Base-by-base conservation (phyloP, 2,797 vertebrate species). In the Chanos chanos region DNA sequence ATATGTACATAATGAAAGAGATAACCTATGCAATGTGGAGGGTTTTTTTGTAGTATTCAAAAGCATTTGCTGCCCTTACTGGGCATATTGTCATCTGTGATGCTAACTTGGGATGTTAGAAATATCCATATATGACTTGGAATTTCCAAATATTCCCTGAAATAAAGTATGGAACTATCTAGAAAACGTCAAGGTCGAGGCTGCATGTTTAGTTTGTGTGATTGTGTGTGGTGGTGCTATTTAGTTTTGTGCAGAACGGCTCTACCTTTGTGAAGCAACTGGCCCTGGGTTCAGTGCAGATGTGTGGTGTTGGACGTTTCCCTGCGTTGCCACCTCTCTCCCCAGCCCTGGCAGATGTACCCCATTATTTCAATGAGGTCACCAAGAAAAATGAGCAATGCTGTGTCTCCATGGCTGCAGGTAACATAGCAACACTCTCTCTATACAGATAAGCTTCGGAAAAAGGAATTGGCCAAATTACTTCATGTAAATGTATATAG, bases 231-330 rank as follows among this genome's bases (percentile, higher is more conserved):
- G 60, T 13, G 64, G 4, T 51, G 24, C 43, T 0, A 34, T 15
- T 41, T 73, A 94, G 92, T 73, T 94, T 94, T 84, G 87, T 94
- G 61, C 91, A 90, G 78, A 86, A 89, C n/a, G 92, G 93, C 24
- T 94, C 92, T 16, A 91, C 89, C 0, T 90, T 94, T 55, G 92
- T 94, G 36, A 93, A 92, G 68, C 90, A 92, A 60, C 87, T 94
- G 74, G 85, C 92, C 2, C 59, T 94, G 79, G 92, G 92, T 30
- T 94, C 92, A 0, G 63, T 94, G 44, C 92, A 94, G 72, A 83
- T 94, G 88, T 93, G 89, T 62, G 91, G 90, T 8, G 79, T 89
- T 61, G 90, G 89, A 48, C 86, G 59, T 69, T 85, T 83, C 24
- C 62, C 87, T 7, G 78, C 77, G 31, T 80, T 92, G 60, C 91